Evolutionary conservation across 1,140 invertebrate genomes (phyloP), one percentile per base, ranked within the genome.

Genomic region (Mycetomoellerius zeteki): DNA sequence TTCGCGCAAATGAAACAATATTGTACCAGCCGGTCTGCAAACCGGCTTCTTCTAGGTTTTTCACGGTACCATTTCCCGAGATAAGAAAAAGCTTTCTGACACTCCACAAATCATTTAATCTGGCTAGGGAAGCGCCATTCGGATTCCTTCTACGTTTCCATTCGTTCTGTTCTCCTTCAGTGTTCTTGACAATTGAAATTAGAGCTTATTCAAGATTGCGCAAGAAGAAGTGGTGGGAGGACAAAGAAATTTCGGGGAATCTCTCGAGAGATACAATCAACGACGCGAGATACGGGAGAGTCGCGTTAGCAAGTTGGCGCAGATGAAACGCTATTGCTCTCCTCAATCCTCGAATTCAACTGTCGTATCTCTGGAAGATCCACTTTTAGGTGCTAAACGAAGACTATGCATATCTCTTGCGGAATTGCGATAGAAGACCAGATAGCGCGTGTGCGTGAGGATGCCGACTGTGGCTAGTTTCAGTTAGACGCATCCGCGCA

Each of bases 61-160:
- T 60, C 69, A 47, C 54, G 19, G 24, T 24, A 12, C 33, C 80
- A 73, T 84, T 84, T 73, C 37, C 37, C 54, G 69, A 62, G 80
- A 73, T 84, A 84, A 84, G 80, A 27, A 62, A 73, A 84, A 84
- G 69, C 80, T 84, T 84, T 84, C 80, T 84, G 80, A 84, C 80
- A 82, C 80, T 84, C n/a, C 80, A 60, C 80, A 84, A 84, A 84
- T 84, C 80, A 84, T 84, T 84, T 84, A 84, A 84, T 84, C 54
- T 52, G 37, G 14, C 33, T 16, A 3, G 37, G 33, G 33, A 24
- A 33, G 43, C 67, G 30, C 54, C 37, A 60, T 75, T 84, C 37
- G 80, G 69, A 73, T 84, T 50, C 24, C n/a, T 21, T 8, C 71
- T 47, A 30, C 67, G 69, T 84, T 84, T 84, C 69, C 80, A 84